These are phyloP conservation scores for Busseola fusca DNA, from an alignment of 2,888 invertebrate species.

Conservation along the genomic window DNA sequence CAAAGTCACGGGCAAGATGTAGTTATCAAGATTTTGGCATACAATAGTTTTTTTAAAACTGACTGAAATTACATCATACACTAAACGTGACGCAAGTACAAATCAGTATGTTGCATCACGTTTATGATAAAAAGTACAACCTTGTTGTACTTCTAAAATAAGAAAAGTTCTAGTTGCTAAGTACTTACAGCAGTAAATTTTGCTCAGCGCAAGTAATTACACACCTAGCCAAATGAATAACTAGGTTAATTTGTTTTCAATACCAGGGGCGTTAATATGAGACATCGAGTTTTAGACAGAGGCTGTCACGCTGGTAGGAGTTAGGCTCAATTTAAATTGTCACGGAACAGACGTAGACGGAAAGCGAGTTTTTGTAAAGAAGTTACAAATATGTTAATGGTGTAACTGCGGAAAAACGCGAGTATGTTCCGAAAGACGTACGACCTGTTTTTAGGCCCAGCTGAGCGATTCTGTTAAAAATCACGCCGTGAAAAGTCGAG, in stretches of 20 bases:
- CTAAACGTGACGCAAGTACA: slow-evolving; percentile 45
- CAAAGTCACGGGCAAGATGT: neutral
- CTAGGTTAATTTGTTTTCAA: slow-evolving; percentile 75
- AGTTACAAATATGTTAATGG: neutral
- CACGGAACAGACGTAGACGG: neutral
- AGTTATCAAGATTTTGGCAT: slow-evolving; percentile 19
- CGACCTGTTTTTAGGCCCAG: neutral
- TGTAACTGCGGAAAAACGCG: neutral
- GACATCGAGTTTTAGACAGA: neutral
- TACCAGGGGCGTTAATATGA: slow-evolving; percentile 14
- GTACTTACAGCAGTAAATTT: slow-evolving; percentile 86
- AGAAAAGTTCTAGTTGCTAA: slow-evolving; percentile 63
- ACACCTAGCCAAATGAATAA: slow-evolving; percentile 86
- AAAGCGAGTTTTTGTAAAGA: neutral
- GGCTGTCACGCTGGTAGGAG: too few relatives aligned
- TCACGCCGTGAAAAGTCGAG: too few relatives aligned
- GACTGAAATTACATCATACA: slow-evolving; percentile 30
- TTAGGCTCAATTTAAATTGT: neutral
- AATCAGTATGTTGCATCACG: slow-evolving; percentile 29
- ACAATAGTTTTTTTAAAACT: slow-evolving; percentile 25
- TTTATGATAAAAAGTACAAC: slow-evolving; percentile 27
- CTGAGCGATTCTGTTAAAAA: too few relatives aligned
- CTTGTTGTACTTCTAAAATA: slow-evolving; percentile 49
- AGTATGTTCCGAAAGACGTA: neutral
- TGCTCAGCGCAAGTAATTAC: slow-evolving; percentile 86